Percentiles rank a stretch among this genome's conserved stretches.
These are phyloP conservation scores for Allolobophora icterica DNA, from an alignment of 2,888 invertebrate species.

Conservation along the genomic window DNA sequence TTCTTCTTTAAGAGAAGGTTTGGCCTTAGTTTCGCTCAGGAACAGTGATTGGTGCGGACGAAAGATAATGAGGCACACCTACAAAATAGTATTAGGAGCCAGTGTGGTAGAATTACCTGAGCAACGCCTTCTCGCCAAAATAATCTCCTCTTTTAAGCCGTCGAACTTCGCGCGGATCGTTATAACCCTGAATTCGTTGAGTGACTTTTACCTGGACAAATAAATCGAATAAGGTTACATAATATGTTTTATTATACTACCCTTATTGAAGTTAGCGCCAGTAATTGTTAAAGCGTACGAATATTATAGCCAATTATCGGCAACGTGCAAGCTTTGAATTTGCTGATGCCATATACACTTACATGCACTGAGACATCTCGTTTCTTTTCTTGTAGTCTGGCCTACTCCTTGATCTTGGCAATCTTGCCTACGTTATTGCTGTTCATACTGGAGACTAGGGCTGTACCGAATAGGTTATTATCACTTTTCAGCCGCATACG, in stretches of 20 bases:
- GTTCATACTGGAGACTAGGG: too few relatives aligned
- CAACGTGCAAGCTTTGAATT: background rate
- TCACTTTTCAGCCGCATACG: too few relatives aligned
- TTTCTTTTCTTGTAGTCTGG: too few relatives aligned
- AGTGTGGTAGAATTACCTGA: slow-evolving; percentile 53
- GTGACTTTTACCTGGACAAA: slow-evolving; percentile 78
- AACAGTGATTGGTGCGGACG: background rate
- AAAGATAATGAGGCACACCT: background rate
- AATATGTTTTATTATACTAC: background rate
- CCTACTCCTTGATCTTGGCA: too few relatives aligned
- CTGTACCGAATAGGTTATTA: too few relatives aligned
- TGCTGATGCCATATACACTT: background rate
- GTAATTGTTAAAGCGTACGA: background rate
- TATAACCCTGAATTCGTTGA: slow-evolving; percentile 74
- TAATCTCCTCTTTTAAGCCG: slow-evolving; percentile 90
- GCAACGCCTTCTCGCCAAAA: slow-evolving; percentile 89
- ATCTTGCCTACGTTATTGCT: too few relatives aligned
- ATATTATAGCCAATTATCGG: background rate
- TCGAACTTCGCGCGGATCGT: slow-evolving; percentile 88
- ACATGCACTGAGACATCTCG: too few relatives aligned
- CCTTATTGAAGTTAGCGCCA: background rate
- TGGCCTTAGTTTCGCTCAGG: background rate
- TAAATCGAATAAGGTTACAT: background rate
- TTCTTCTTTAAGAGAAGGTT: too few relatives aligned
- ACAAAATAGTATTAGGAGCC: background rate